Percentiles rank a stretch among this genome's conserved stretches.
Evolutionary conservation across 2,888 invertebrate species (phyloP).

Genomic region (Fragum fragum): DNA sequence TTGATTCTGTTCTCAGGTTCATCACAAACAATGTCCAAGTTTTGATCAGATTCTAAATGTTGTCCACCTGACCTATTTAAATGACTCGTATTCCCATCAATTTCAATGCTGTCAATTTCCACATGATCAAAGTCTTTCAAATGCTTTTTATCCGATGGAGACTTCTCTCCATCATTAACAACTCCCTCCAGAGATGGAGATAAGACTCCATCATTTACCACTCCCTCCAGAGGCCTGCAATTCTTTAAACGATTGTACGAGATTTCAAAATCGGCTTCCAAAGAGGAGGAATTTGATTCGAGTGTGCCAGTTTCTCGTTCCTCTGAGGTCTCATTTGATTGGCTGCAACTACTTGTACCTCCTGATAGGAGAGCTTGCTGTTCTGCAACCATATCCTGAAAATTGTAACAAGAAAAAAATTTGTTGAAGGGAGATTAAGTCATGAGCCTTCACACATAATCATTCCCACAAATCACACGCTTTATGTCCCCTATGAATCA

Average conservation of each 20-base stretch:
- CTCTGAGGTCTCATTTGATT: conserved; percentile 37
- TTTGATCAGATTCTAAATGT: background rate
- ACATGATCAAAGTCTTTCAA: background rate
- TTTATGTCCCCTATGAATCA: no score
- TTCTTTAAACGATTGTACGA: conserved; percentile 4
- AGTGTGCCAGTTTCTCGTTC: conserved; percentile 23
- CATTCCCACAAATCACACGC: no score
- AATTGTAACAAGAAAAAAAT: background rate
- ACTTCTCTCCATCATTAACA: background rate
- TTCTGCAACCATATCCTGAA: conserved; percentile 26
- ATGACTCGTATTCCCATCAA: background rate
- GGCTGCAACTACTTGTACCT: conserved; percentile 43
- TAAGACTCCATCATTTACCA: background rate
- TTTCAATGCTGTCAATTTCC: conserved; percentile 11
- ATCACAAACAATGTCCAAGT: background rate
- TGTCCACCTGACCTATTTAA: conserved; percentile 3
- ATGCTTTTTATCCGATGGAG: conserved; percentile 16
- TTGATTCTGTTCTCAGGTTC: background rate
- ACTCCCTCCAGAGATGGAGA: background rate
- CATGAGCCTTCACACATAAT: no score
- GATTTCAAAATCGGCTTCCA: conserved; percentile 22
- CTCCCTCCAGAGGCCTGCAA: background rate
- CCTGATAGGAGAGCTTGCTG: conserved; percentile 44
- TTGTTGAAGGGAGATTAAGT: no score
- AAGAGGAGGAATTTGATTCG: conserved; percentile 34